Evolutionary conservation across 2,797 vertebrate species (phyloP).

Genomic region (Ptychobarbus kaznakovi): DNA sequence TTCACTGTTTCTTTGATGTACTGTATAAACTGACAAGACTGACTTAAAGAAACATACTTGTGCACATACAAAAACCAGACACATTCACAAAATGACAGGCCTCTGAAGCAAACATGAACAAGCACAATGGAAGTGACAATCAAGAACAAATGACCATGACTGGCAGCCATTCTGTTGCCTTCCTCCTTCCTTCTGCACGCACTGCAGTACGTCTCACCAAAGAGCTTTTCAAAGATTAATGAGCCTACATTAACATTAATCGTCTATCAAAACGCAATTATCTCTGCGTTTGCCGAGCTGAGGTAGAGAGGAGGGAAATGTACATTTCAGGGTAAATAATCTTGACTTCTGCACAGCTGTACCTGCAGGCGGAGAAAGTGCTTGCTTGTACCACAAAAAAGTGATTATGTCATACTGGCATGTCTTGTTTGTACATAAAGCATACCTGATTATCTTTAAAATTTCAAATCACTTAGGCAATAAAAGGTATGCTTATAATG

Average conservation of each 20-base stretch:
- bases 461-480: constrained; percentile 79
- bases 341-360: background rate
- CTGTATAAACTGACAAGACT: background rate
- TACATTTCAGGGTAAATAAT: constrained; percentile 14
- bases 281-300: constrained; percentile 42
- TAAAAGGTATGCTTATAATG: constrained; percentile 73
- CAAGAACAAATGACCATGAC: background rate
- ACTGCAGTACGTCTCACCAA: constrained; percentile 11
- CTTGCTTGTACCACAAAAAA: background rate
- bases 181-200: background rate
- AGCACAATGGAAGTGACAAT: constrained; percentile 16
- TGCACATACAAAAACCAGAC: background rate
- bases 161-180: constrained; percentile 15
- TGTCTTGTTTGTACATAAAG: constrained; percentile 73
- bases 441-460: constrained; percentile 71
- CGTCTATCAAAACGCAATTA: constrained; percentile 59
- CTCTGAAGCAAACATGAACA: background rate
- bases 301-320: constrained; percentile 19
- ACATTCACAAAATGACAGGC: background rate
- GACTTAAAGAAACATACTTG: background rate
- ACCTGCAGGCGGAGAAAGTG: background rate
- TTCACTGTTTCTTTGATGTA: background rate
- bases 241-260: constrained; percentile 55
- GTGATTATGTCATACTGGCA: constrained; percentile 47
- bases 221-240: constrained; percentile 48